These are phyloP conservation scores for Microplitis deprimator DNA, from an alignment of 2,888 invertebrate species.

Conservation along the genomic window DNA sequence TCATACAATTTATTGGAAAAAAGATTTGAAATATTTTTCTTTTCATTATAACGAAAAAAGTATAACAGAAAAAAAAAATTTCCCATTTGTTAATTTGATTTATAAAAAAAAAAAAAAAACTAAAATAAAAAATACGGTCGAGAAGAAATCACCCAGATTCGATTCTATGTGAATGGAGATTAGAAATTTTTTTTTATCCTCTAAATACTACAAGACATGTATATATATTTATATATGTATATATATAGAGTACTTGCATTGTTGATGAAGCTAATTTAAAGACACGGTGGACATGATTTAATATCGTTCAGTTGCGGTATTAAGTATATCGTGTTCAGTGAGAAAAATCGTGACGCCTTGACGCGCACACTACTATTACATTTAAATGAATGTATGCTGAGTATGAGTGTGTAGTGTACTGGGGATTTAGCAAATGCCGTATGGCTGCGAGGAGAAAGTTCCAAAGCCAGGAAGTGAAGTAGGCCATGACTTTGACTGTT, in stretches of 20 bases:
- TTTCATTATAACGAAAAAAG: too few species aligned
- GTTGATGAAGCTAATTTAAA: constrained; percentile 8
- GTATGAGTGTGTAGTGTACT: background rate
- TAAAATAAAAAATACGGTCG: constrained; percentile 5
- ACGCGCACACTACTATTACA: constrained; percentile 37
- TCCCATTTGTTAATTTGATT: too few species aligned
- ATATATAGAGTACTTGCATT: background rate
- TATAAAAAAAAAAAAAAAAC: too few species aligned
- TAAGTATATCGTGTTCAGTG: constrained; percentile 48
- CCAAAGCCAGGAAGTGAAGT: constrained; percentile 68
- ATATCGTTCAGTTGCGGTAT: constrained; percentile 17
- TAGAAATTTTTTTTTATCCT: constrained; percentile 31
- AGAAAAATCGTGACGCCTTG: constrained; percentile 52
- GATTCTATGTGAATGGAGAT: background rate
- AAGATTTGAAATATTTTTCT: too few species aligned
- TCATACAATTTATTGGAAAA: background rate
- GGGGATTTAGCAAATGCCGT: constrained; percentile 16
- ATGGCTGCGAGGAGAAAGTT: constrained; percentile 67
- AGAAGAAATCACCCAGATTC: constrained; percentile 18
- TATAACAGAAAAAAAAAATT: too few species aligned
- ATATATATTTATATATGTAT: background rate
- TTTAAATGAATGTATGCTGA: background rate
- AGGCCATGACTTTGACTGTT: constrained; percentile 72
- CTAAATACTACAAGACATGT: background rate
- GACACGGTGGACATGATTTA: constrained; percentile 18